Base-by-base conservation (phyloP, 2,888 invertebrate species). In the Epicampocera succincta region DNA sequence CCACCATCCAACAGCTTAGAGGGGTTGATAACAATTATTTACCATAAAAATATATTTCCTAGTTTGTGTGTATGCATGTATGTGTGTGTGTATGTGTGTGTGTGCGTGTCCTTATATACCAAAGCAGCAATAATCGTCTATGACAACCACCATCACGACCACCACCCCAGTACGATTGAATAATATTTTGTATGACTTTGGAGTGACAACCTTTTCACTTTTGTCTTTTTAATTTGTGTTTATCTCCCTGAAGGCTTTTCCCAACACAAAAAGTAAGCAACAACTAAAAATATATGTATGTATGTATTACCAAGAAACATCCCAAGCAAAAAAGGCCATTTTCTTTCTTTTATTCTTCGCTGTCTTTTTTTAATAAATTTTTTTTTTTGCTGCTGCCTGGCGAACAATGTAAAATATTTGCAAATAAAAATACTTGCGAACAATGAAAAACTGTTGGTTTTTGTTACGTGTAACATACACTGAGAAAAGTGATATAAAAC, bases 181-280 rank as follows among this genome's bases (percentile, higher is more conserved):
- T 76, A 73, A 58, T 72, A 77, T 74, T 77, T 77, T 78, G 78
- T 71, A 74, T 82, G 80, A 83, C 83, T 80, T 82, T 84, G 84
- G 85, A 84, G 85, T 85, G 85, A 85, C 85, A 85, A 85, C 84
- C 85, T 85, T 85, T 85, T 85, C 85, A 85, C 85, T 85, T 85
- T 85, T 85, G 84, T 85, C 85, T 84, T 85, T 85, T 85, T 85
- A 85, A 85, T 85, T 85, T 85, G 84, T 84, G 83, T 85, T 85
- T 85, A 85, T 85, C 84, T 85, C 84, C 84, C 85, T 77, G 73
- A 82, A 84, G 84, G 78, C 84, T 74, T 71, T 81, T 81, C 68
- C 56, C 54, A 69, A 33, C 15, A 25, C 38, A 42, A 52, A 46
- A 56, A 46, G 54, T 65, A n/a, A n/a, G n/a, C n/a, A n/a, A n/a